These are phyloP conservation scores for Vulpes vulpes DNA, from an alignment of 2,113 vertebrate species.

Conservation along the genomic window DNA sequence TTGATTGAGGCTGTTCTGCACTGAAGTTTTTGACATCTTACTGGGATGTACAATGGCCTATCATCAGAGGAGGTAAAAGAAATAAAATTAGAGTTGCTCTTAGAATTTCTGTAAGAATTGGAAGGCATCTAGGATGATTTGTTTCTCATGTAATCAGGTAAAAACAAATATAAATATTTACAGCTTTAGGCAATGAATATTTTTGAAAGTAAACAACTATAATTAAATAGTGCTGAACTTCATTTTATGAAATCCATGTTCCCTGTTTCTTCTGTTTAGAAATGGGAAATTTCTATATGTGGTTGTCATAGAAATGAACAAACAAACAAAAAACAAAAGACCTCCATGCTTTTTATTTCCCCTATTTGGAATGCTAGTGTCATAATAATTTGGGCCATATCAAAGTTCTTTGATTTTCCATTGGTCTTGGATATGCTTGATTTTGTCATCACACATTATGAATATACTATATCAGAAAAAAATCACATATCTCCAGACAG, in stretches of 20 bases:
- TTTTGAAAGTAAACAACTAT: constrained; percentile 63
- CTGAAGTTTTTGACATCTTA: neutral
- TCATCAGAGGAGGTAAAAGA: neutral
- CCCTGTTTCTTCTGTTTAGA: constrained; percentile 53
- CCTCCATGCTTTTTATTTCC: constrained; percentile 26
- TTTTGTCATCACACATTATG: neutral
- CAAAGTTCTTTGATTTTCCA: constrained; percentile 69
- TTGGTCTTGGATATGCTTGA: neutral
- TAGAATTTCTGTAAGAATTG: constrained; percentile 57
- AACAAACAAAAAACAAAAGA: neutral
- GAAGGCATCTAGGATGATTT: constrained; percentile 69
- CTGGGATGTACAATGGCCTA: neutral
- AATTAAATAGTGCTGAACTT: constrained; percentile 48
- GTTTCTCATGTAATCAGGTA: constrained; percentile 77
- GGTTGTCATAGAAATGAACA: constrained; percentile 82
- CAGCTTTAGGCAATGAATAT: constrained; percentile 38
- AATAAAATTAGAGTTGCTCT: constrained; percentile 13
- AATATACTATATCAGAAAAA: neutral
- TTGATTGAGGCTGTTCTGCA: neutral
- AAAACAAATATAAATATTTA: constrained; percentile 83
- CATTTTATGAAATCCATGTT: constrained; percentile 60
- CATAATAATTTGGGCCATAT: constrained; percentile 70
- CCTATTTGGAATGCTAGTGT: constrained; percentile 51
- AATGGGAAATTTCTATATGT: constrained; percentile 73
- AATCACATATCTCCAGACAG: neutral